Evolutionary conservation across 2,888 invertebrate species (phyloP).

Genomic region (Troides helena): DNA sequence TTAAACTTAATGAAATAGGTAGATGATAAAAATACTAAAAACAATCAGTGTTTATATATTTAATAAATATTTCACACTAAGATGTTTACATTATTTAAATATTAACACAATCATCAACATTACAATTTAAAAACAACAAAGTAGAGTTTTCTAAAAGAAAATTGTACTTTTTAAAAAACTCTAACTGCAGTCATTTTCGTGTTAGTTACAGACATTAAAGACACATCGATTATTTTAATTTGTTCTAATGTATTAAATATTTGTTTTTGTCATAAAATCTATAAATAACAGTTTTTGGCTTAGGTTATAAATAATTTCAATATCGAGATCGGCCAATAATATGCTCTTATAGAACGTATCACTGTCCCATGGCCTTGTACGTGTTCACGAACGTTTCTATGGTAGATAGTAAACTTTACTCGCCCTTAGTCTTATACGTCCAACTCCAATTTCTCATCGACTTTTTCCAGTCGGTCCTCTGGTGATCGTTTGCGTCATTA

Average conservation of each 20-base stretch:
- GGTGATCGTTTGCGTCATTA: constrained; percentile 42
- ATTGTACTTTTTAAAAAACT: too few species aligned
- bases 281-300: background rate
- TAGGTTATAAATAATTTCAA: background rate
- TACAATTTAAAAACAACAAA: too few species aligned
- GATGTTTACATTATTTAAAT: too few species aligned
- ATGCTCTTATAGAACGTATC: background rate
- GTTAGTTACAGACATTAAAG: background rate
- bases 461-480: constrained; percentile 53
- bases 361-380: background rate
- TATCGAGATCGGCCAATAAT: background rate
- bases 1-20: too few species aligned
- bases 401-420: constrained; percentile 23
- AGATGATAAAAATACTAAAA: too few species aligned
- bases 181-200: background rate
- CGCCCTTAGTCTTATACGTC: constrained; percentile 25
- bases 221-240: background rate
- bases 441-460: constrained; percentile 44
- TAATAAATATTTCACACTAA: too few species aligned
- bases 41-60: too few species aligned
- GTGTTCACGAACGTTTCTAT: background rate
- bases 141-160: too few species aligned
- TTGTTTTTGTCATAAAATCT: background rate
- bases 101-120: too few species aligned
- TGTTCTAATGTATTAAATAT: background rate